Evolutionary conservation across 2,888 invertebrate species (phyloP).

Genomic region (Cephus spinipes): DNA sequence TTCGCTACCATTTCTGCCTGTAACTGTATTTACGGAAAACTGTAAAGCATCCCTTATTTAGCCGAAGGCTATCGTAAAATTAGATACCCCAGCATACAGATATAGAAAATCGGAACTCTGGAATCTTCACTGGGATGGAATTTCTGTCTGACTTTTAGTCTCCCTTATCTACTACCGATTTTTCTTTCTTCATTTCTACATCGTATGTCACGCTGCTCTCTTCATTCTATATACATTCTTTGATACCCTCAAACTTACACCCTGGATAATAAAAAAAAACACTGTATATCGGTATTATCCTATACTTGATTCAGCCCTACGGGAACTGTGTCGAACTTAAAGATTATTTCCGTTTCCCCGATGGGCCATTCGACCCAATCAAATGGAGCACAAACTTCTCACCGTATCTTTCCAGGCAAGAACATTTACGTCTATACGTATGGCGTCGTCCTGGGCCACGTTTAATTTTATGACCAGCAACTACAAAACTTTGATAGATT

Average conservation of each 20-base stretch:
- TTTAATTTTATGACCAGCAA: no score
- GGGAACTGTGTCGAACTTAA: slow-evolving; percentile 18
- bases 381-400: slow-evolving; percentile 32
- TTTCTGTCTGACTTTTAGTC: background rate
- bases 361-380: slow-evolving; percentile 24
- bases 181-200: background rate
- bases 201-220: background rate
- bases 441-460: no score
- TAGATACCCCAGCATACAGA: background rate
- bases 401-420: slow-evolving; percentile 6
- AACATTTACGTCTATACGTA: no score
- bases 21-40: background rate
- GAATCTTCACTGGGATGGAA: background rate
- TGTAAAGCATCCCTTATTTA: background rate
- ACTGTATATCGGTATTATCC: slow-evolving; percentile 24
- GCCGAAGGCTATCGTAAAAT: background rate
- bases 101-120: background rate
- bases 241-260: background rate
- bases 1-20: no score
- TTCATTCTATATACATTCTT: background rate
- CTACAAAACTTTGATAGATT: no score
- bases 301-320: slow-evolving; percentile 16
- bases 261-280: slow-evolving; percentile 13
- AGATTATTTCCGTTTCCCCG: slow-evolving; percentile 29
- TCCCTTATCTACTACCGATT: background rate